Base-by-base conservation (phyloP, 2,113 vertebrate species). In the Phasianus colchicus region DNA sequence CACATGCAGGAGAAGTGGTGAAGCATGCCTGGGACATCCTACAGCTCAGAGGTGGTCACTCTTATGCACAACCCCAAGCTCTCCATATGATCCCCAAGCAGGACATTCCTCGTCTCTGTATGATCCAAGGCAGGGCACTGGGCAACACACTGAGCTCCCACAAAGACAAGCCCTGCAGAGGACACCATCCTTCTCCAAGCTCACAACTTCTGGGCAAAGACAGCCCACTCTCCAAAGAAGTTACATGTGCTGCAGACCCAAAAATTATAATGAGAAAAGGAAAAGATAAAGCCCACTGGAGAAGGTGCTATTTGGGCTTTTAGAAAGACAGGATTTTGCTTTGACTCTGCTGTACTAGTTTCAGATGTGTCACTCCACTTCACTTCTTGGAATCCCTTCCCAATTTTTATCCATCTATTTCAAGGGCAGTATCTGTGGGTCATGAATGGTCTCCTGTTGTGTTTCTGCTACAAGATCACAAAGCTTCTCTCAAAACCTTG, bases 211-310 rank as follows among this genome's bases (percentile, higher is more conserved):
- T 66, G 21, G 27, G 19, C 4, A 5, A 83, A 22, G 54, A 25
- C 27, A 83, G 11, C 9, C 1, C 0, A 0, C 32, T 19, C n/a
- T 64, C 47, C 67, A 73, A 52, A 74, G 43, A 38, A 0, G 0
- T 60, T 24, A 36, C 8, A 30, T 65, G 57, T 52, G 40, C 40
- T 67, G 34, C 10, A 89, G 29, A 76, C 5, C 1, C n/a, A 11
- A 34, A 85, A 70, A n/a, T 47, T 13, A 29, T 29, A 64, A 38
- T 6, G 24, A 19, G 42, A 43, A 48, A 43, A 17, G 16, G n/a
- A 5, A 13, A 76, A 74, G 11, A 61, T 36, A 18, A 38, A 34
- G 60, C 4, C 38, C 0, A 1, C 12, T 36, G 60, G 13, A 85
- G 42, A 73, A 77, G 32, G 17, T 52, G 34, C 6, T 77, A 3